A percentile compares a stretch with the other conserved stretches of the same genome.
These are phyloP conservation scores for Centroberyx gerrardi DNA, from an alignment of 2,797 vertebrate genomes.

Conservation along the genomic window DNA sequence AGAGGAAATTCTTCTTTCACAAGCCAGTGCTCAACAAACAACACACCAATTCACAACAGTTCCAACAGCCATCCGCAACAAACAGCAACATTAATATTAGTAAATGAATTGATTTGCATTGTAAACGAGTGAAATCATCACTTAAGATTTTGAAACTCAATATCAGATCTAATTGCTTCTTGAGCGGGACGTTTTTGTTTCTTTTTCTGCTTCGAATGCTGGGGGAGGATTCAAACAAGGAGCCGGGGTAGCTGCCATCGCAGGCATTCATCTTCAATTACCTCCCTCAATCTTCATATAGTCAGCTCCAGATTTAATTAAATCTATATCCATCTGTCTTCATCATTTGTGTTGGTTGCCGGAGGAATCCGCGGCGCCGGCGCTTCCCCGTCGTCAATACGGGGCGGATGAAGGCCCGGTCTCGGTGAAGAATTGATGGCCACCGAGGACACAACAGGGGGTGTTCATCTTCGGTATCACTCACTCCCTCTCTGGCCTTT, in stretches of 20 bases:
- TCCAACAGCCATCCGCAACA: no score
- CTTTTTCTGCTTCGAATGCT: not conserved
- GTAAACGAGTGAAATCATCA: no score
- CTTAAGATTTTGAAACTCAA: no score
- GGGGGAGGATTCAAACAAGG: slow-evolving; percentile 35
- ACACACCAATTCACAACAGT: no score
- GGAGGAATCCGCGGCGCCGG: slow-evolving; percentile 51
- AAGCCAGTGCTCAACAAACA: no score
- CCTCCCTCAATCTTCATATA: slow-evolving; percentile 81
- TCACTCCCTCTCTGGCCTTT: slow-evolving; percentile 79
- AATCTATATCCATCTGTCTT: slow-evolving; percentile 80
- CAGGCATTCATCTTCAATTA: slow-evolving; percentile 75
- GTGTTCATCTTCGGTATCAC: slow-evolving; percentile 71
- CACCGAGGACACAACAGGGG: slow-evolving; percentile 71
- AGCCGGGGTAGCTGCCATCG: slow-evolving; percentile 51
- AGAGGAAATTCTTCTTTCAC: no score
- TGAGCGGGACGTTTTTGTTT: no score
- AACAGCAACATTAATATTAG: no score
- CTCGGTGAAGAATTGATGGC: slow-evolving; percentile 79
- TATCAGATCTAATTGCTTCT: no score
- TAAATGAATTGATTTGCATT: no score
- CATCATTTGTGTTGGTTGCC: slow-evolving; percentile 69
- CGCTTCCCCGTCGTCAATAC: slow-evolving; percentile 69
- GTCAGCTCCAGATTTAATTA: slow-evolving; percentile 81
- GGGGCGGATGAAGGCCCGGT: slow-evolving; percentile 61